These are phyloP conservation scores for Panurus biarmicus DNA, from an alignment of 2,113 vertebrate species.

Conservation along the genomic window DNA sequence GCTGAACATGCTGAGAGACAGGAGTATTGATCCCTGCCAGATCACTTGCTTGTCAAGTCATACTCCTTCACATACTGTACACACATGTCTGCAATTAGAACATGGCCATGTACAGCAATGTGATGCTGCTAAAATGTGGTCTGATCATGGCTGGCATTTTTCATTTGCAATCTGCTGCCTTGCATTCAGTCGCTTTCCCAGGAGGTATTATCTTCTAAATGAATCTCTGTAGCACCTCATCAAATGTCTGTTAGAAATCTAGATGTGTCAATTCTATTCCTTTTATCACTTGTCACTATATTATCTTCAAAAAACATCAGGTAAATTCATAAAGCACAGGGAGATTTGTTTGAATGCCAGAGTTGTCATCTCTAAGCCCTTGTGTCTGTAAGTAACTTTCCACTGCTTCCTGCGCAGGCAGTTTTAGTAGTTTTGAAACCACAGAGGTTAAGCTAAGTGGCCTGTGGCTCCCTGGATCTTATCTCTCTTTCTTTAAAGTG, in stretches of 20 bases:
- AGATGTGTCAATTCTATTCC: slow-evolving; percentile 13
- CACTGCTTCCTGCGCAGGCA: slow-evolving; percentile 20
- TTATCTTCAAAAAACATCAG: slow-evolving; percentile 57
- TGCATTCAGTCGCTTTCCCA: slow-evolving; percentile 36
- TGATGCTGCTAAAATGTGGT: not conserved
- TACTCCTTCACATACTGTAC: not conserved
- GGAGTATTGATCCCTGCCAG: not conserved
- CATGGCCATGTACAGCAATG: not conserved
- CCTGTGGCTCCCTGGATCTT: slow-evolving; percentile 29
- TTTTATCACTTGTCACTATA: slow-evolving; percentile 46
- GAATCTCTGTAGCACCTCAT: slow-evolving; percentile 51
- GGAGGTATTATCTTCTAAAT: slow-evolving; percentile 7
- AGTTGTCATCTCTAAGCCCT: slow-evolving; percentile 11
- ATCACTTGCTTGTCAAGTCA: not conserved
- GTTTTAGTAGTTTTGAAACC: slow-evolving; percentile 37
- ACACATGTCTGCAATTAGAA: slow-evolving; percentile 30
- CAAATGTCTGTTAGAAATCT: slow-evolving; percentile 25
- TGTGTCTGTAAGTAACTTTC: slow-evolving; percentile 32
- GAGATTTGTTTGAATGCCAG: slow-evolving; percentile 38
- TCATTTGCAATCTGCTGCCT: not conserved
- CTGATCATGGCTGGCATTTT: not conserved
- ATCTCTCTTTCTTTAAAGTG: slow-evolving; percentile 48
- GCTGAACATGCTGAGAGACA: not conserved
- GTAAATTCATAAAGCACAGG: slow-evolving; percentile 40
- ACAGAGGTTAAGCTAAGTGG: slow-evolving; percentile 50